Evolutionary conservation across 2,888 invertebrate species (phyloP).

Genomic region (Carcina quercana): DNA sequence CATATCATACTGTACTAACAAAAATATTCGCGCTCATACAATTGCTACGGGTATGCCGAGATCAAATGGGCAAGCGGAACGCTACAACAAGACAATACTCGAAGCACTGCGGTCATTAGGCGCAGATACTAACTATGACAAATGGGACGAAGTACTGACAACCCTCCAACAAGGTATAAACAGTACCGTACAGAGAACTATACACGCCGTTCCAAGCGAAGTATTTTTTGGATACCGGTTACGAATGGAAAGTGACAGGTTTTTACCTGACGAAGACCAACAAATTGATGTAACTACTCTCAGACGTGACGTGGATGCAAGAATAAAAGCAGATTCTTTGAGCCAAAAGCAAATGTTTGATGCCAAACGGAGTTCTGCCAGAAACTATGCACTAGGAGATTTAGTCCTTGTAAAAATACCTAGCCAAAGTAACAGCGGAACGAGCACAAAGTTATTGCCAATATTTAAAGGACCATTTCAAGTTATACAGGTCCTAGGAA

Average conservation of each 20-base stretch:
- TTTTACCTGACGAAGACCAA: slow-evolving; percentile 17
- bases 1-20: slow-evolving; percentile 8
- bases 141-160: slow-evolving; percentile 25
- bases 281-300: slow-evolving; percentile 16
- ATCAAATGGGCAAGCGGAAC: slow-evolving; percentile 25
- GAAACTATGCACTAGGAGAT: slow-evolving; percentile 9
- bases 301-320: slow-evolving; percentile 24
- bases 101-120: slow-evolving; percentile 23
- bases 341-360: slow-evolving; percentile 19
- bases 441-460: slow-evolving; percentile 13
- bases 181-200: slow-evolving; percentile 21
- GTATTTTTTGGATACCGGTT: slow-evolving; percentile 13
- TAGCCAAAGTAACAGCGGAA: slow-evolving; percentile 13
- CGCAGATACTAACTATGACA: slow-evolving; percentile 17
- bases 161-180: slow-evolving; percentile 26
- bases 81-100: slow-evolving; percentile 23
- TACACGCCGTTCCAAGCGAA: slow-evolving; percentile 18
- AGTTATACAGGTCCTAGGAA: slow-evolving; percentile 6
- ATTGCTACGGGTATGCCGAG: slow-evolving; percentile 18
- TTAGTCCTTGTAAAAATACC: slow-evolving; percentile 14
- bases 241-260: slow-evolving; percentile 11
- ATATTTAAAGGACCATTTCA: slow-evolving; percentile 15
- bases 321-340: slow-evolving; percentile 22
- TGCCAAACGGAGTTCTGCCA: slow-evolving; percentile 1
- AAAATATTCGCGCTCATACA: slow-evolving; percentile 15